Evolutionary conservation across 37 sponge, comb jelly and placozoan genomes (phyloP), one percentile per base, ranked within the genome.

Genomic region (Beroe forskalii): DNA sequence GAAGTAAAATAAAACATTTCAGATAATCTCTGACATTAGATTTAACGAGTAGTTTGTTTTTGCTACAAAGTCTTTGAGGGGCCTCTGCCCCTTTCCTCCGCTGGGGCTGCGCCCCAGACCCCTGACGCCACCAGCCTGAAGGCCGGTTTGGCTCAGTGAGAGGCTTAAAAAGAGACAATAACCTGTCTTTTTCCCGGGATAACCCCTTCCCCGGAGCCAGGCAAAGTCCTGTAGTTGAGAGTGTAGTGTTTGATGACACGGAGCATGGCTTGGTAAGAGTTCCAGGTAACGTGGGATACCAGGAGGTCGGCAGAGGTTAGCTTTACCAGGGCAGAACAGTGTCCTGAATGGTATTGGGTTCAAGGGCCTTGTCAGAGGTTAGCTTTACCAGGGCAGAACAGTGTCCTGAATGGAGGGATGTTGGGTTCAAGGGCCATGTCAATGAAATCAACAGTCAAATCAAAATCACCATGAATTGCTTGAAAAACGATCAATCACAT

Each of bases 341-440:
- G 92, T 12, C 96, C 96, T 0, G 91, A 67, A 4, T 17, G 12
- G n/a, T n/a, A n/a, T n/a, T n/a, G 30, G 92, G 41, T 23, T 94
- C 89, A 22, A 91, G 93, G 33, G 96, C 61, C 23, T 98, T 96
- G 40, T 91, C 93, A 0, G 92, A 94, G 3, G 93, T 72, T 3
- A 94, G 43, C 62, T 95, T 98, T 1, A 98, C 90, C 38, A 98
- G 90, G 28, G 96, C 96, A 36, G 99, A 96, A 69, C 96, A 98
- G 41, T 93, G 92, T 12, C 96, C 96, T 0, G 91, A 67, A 4
- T 17, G 12, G n/a, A n/a, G n/a, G n/a, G n/a, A n/a, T n/a, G n/a
- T n/a, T n/a, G 30, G 92, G 41, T 23, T 94, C 89, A 22, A 91
- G 93, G 33, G 96, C 61, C 23, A 96, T 96, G 40, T 91, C 93